A percentile compares a stretch with the other conserved stretches of the same genome.
These are phyloP conservation scores for Helobdella robusta DNA, from an alignment of 2,888 invertebrate genomes.

Conservation along the genomic window DNA sequence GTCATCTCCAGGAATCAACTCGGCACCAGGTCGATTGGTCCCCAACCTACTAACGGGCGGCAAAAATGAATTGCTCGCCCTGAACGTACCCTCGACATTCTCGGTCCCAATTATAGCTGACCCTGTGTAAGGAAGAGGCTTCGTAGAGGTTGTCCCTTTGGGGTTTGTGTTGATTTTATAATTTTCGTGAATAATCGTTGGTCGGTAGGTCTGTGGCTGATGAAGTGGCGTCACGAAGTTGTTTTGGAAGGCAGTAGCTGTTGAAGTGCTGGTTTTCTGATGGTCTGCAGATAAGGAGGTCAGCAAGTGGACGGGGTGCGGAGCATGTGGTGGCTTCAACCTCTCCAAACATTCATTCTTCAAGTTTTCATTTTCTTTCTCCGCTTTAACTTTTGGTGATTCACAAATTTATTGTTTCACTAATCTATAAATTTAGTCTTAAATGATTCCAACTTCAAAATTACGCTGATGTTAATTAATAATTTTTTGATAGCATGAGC, in stretches of 20 bases:
- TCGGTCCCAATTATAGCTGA: not conserved
- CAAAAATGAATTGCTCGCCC: not conserved
- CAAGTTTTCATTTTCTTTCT: conserved; percentile 10
- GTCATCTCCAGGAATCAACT: too few relatives aligned
- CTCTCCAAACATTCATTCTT: conserved; percentile 3
- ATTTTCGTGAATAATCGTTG: conserved; percentile 7
- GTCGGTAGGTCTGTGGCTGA: not conserved
- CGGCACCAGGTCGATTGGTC: too few relatives aligned
- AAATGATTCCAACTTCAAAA: not conserved
- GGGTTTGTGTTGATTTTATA: conserved; percentile 12
- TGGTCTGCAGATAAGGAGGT: not conserved
- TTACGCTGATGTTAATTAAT: not conserved
- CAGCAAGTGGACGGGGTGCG: not conserved
- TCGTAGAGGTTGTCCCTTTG: too few relatives aligned
- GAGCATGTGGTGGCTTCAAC: not conserved
- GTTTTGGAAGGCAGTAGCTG: not conserved
- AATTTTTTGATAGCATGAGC: not conserved
- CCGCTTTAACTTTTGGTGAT: not conserved
- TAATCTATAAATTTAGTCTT: not conserved
- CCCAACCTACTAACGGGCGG: too few relatives aligned
- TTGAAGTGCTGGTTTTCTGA: not conserved
- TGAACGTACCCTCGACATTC: not conserved
- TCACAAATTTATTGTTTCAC: not conserved
- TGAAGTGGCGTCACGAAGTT: not conserved
- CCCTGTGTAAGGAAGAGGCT: conserved; percentile 12